Evolutionary conservation across 2,888 invertebrate species (phyloP).

Genomic region (Prosopocoilus inquinatus): DNA sequence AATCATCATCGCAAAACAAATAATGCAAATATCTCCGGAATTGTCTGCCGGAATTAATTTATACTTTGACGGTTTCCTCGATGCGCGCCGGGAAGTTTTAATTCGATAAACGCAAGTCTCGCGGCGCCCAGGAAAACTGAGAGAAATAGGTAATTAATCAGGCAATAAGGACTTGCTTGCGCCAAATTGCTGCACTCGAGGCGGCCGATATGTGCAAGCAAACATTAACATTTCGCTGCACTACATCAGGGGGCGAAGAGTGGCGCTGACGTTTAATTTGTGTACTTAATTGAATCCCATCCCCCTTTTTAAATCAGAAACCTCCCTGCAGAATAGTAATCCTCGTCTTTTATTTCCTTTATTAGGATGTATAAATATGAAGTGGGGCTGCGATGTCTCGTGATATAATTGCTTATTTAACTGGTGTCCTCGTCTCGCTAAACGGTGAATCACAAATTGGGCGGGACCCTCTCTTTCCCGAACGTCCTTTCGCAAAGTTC

Average conservation of each 20-base stretch:
- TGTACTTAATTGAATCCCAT: conserved; percentile 46
- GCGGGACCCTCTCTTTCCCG: too few relatives aligned
- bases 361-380: conserved; percentile 47
- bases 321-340: conserved; percentile 43
- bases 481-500: too few relatives aligned
- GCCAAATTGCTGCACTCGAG: conserved; percentile 25
- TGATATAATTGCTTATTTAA: conserved; percentile 5
- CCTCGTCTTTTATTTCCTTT: conserved; percentile 46
- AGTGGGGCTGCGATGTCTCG: conserved; percentile 29
- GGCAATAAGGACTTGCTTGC: conserved; percentile 23
- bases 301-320: conserved; percentile 44
- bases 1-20: not conserved
- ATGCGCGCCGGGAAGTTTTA: not conserved
- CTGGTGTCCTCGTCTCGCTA: not conserved
- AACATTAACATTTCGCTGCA: conserved; percentile 32
- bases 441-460: conserved; percentile 1
- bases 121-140: not conserved
- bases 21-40: not conserved
- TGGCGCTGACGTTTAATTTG: conserved; percentile 48
- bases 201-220: conserved; percentile 20
- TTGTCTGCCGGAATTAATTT: not conserved
- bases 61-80: not conserved
- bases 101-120: not conserved
- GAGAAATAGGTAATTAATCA: conserved; percentile 22
- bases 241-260: conserved; percentile 41